phyloP scores from a whole-genome alignment of 35 echinoderm and acorn worm genomes.

The Holothuria glaberrima region DNA sequence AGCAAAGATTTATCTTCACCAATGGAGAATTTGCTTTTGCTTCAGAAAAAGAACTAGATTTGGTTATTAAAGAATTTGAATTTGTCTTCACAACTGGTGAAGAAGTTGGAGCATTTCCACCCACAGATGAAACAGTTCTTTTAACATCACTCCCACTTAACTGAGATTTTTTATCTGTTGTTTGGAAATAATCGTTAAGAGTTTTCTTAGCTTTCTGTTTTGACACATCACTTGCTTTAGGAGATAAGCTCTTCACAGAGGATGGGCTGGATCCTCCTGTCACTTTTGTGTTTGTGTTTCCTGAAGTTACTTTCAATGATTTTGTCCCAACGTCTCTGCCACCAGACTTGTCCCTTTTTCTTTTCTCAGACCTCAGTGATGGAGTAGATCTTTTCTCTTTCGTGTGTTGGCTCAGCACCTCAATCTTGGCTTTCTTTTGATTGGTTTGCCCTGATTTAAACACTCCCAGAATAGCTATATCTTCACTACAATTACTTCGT shows the following conservation, averaged over 20 bases:
- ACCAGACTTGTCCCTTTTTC: not conserved
- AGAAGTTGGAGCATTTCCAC: not conserved
- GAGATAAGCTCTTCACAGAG: not conserved
- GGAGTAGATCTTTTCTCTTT: not conserved
- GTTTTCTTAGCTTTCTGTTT: not conserved
- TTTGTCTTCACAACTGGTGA: not conserved
- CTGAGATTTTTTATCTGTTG: not conserved
- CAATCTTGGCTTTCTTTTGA: not conserved
- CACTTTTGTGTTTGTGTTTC: not conserved
- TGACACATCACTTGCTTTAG: not conserved
- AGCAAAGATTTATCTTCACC: not conserved
- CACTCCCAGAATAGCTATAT: not conserved
- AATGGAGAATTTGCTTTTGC: not conserved
- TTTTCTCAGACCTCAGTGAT: not conserved
- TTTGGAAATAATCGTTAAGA: slow-evolving; percentile 32
- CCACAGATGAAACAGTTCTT: not conserved
- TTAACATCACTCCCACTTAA: not conserved
- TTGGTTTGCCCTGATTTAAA: not conserved
- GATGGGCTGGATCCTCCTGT: not conserved
- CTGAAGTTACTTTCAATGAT: too few relatives aligned
- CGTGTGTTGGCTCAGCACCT: not conserved
- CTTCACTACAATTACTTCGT: not conserved
- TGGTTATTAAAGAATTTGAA: not conserved
- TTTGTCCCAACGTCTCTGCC: not conserved
- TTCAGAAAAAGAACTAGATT: not conserved